phyloP scores from a whole-genome alignment of 1,140 invertebrate genomes.

The Trichomalopsis sarcophagae region DNA sequence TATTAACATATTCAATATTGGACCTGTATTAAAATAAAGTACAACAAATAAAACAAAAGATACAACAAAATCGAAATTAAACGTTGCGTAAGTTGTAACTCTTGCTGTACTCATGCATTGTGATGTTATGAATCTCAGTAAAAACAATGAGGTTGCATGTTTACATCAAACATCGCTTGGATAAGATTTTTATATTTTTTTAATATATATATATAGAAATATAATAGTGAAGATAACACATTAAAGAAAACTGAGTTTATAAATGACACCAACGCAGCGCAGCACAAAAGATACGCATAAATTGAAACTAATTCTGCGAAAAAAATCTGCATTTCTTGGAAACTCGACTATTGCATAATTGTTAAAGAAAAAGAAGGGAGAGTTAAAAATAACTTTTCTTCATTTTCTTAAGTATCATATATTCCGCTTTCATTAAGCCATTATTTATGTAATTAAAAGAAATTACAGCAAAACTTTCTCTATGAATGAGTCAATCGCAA shows the following conservation, averaged over 20 bases:
- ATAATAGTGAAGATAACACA: constrained; percentile 34
- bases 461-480: constrained; percentile 66
- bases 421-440: constrained; percentile 66
- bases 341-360: constrained; percentile 60
- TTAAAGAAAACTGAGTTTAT: constrained; percentile 37
- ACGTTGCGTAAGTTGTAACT: constrained; percentile 14
- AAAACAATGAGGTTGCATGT: constrained; percentile 14
- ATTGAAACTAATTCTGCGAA: background rate
- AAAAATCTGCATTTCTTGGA: constrained; percentile 56
- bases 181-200: constrained; percentile 7
- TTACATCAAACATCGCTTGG: constrained; percentile 11
- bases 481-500: constrained; percentile 66
- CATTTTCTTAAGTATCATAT: constrained; percentile 59
- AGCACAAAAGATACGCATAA: background rate
- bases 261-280: constrained; percentile 16
- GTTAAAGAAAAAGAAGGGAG: constrained; percentile 57
- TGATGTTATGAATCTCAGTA: constrained; percentile 22
- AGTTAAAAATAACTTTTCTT: constrained; percentile 30
- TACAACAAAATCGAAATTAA: constrained; percentile 40
- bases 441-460: constrained; percentile 65
- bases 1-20: constrained; percentile 72
- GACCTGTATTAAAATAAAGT: constrained; percentile 57
- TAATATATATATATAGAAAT: constrained; percentile 7
- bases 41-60: constrained; percentile 30
- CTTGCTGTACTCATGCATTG: constrained; percentile 11